Percentiles rank a stretch among this genome's conserved stretches.
phyloP scores from a whole-genome alignment of 2,797 vertebrate species.

The Oophaga sylvatica region DNA sequence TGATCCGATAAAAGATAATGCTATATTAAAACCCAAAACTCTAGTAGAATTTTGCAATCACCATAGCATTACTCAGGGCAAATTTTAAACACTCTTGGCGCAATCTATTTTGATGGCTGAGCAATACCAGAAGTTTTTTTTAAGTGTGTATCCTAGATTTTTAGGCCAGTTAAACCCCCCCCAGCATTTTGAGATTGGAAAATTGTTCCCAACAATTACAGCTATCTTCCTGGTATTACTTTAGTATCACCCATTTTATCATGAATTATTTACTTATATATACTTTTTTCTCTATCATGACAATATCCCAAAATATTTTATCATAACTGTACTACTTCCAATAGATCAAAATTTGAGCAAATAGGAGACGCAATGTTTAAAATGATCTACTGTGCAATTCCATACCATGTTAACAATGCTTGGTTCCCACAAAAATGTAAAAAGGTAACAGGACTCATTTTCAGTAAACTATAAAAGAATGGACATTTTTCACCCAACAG shows the following conservation, averaged over 20 bases:
- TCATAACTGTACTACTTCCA: neutral
- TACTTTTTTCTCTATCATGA: neutral
- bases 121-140: neutral
- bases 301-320: constrained; percentile 22
- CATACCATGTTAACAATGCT: neutral
- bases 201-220: neutral
- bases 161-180: neutral
- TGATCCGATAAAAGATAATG: neutral
- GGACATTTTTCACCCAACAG: neutral
- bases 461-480: constrained; percentile 3
- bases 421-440: neutral
- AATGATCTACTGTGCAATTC: neutral
- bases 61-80: neutral
- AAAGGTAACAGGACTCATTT: neutral
- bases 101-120: neutral
- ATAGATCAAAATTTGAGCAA: neutral
- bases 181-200: too few relatives aligned
- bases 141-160: neutral
- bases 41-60: neutral
- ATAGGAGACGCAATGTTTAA: neutral
- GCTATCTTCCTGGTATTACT: neutral
- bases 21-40: neutral
- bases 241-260: neutral
- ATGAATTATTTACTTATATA: neutral
- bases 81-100: neutral